Percentiles rank a stretch among this genome's conserved stretches.
Conservation (phyloP, 2,113 vertebrate genomes). For the Sula dactylatra region DNA sequence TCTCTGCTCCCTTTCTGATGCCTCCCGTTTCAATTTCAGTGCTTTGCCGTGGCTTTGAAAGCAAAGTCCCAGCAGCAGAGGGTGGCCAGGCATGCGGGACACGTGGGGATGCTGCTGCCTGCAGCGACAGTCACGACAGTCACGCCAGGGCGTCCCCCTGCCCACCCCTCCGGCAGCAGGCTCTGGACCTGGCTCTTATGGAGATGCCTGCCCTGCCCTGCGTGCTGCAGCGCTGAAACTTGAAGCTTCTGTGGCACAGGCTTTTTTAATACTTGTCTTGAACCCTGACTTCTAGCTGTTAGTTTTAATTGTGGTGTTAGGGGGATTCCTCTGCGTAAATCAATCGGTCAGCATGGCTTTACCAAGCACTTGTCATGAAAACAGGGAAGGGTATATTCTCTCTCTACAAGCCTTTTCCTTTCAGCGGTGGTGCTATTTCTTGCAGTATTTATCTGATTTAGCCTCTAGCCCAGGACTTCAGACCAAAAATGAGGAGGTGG, state of each 20-base stretch:
- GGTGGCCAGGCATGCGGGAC: not conserved
- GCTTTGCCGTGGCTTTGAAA: not conserved
- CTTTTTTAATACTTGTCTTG: not conserved
- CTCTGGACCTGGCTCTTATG: not conserved
- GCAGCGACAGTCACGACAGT: too few relatives aligned
- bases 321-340: not conserved
- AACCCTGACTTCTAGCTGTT: not conserved
- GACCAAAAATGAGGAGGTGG: not conserved
- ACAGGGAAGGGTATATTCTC: not conserved
- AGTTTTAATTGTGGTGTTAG: not conserved
- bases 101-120: not conserved
- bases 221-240: rapidly evolving
- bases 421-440: not conserved
- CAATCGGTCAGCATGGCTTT: not conserved
- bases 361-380: not conserved
- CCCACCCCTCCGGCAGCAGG: not conserved
- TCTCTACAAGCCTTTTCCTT: not conserved
- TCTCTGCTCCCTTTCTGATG: not conserved
- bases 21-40: not conserved
- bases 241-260: not conserved
- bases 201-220: not conserved
- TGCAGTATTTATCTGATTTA: not conserved
- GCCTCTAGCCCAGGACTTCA: not conserved
- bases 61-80: not conserved
- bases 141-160: rapidly evolving